A percentile compares a stretch with the other conserved stretches of the same genome.
Evolutionary conservation across 2,888 invertebrate genomes (phyloP).

Genomic region (Heliconius ismenius): DNA sequence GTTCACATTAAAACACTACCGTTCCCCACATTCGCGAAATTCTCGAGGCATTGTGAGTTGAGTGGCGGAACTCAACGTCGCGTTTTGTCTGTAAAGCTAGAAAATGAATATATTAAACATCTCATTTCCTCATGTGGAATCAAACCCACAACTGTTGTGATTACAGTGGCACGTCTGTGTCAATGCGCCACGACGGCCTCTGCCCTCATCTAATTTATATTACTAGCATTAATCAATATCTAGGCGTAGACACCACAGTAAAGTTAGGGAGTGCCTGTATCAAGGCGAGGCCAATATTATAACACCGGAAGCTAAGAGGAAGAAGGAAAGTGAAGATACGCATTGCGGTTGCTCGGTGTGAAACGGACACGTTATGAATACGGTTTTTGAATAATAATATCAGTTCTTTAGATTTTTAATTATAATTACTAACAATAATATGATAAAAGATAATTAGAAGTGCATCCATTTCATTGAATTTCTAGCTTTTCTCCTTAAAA

Average conservation of each 20-base stretch:
- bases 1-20: no score
- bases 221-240: conserved; percentile 13
- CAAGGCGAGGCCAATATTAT: conserved; percentile 3
- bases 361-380: not conserved
- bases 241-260: conserved; percentile 20
- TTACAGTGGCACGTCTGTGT: no score
- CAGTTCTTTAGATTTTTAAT: not conserved
- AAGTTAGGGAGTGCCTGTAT: conserved; percentile 15
- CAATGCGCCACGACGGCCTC: not conserved
- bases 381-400: conserved; percentile 3
- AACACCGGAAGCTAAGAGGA: conserved; percentile 16
- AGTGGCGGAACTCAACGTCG: no score
- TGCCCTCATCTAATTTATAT: not conserved
- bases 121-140: no score
- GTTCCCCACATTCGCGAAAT: not conserved
- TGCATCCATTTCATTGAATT: not conserved
- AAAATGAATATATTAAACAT: no score
- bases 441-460: not conserved
- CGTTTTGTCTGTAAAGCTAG: no score
- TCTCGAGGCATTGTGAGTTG: no score
- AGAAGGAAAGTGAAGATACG: conserved; percentile 22
- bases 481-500: not conserved
- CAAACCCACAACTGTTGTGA: no score
- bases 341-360: conserved; percentile 8
- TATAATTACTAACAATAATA: not conserved